Evolutionary conservation across 2,888 invertebrate species (phyloP).

Genomic region (Myopa testacea): DNA sequence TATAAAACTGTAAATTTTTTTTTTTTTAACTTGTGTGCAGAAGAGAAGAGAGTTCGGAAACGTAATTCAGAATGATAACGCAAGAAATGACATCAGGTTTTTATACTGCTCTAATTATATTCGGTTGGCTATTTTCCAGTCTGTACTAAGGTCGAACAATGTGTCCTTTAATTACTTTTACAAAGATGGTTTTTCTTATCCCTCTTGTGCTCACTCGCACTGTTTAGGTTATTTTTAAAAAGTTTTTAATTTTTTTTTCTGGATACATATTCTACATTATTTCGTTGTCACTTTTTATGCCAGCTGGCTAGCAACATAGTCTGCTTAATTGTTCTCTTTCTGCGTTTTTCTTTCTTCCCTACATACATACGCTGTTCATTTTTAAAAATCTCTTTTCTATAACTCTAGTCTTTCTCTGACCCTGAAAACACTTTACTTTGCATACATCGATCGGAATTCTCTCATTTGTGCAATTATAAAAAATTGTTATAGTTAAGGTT

Average conservation of each 20-base stretch:
- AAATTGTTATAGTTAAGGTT: conserved; percentile 4
- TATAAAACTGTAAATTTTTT: conserved; percentile 1
- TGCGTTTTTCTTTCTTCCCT: background rate
- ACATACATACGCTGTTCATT: background rate
- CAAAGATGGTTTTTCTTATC: too few relatives aligned
- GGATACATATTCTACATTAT: too few relatives aligned
- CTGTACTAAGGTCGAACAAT: background rate
- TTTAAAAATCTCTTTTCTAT: background rate
- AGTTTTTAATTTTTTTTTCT: too few relatives aligned
- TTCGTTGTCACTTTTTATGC: too few relatives aligned
- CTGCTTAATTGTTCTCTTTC: background rate
- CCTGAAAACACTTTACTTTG: conserved; percentile 28
- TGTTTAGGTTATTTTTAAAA: too few relatives aligned
- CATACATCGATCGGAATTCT: conserved; percentile 17
- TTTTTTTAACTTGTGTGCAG: background rate
- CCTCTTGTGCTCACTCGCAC: too few relatives aligned
- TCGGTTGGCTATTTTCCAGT: background rate
- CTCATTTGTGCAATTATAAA: conserved; percentile 9
- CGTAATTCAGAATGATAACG: too few relatives aligned
- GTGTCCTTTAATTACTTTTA: too few relatives aligned
- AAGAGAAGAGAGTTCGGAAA: too few relatives aligned
- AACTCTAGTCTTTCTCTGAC: conserved; percentile 20
- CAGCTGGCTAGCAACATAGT: too few relatives aligned
- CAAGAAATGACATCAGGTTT: background rate
- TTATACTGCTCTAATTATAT: background rate